A percentile compares a stretch with the other conserved stretches of the same genome.
Conservation (phyloP, 2,113 vertebrate genomes). For the Aythya baeri region DNA sequence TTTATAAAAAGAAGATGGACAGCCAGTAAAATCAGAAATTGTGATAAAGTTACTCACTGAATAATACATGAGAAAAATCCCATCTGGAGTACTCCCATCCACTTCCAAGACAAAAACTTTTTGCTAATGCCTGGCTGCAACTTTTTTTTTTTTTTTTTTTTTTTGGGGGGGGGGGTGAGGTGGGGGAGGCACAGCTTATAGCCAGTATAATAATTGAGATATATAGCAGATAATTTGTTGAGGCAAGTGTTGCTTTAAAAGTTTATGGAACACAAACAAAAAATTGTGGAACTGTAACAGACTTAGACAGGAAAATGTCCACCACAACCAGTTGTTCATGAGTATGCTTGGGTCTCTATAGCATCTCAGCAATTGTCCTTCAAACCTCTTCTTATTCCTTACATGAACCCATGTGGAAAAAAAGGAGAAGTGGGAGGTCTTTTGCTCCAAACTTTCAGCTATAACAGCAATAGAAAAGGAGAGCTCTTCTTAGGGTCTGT, state of each 20-base stretch:
- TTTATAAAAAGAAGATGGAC: not conserved
- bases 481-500: not conserved
- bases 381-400: not conserved
- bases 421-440: not conserved
- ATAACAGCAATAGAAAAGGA: not conserved
- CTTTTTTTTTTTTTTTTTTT: no score
- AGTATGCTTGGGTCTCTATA: not conserved
- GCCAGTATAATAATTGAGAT: not conserved
- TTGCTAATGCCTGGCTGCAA: not conserved
- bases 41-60: not conserved
- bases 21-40: not conserved
- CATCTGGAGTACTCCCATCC: not conserved
- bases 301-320: not conserved
- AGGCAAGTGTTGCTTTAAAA: not conserved
- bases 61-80: not conserved
- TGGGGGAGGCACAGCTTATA: not conserved
- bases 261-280: not conserved
- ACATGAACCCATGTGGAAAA: no score
- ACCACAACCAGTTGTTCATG: not conserved
- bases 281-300: not conserved
- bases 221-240: not conserved
- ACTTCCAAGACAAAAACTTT: not conserved
- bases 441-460: not conserved
- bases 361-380: not conserved
- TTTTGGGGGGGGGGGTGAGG: no score